A percentile compares a stretch with the other conserved stretches of the same genome.
Conservation (phyloP, 2,888 invertebrate genomes). For the Cantharis rufa region DNA sequence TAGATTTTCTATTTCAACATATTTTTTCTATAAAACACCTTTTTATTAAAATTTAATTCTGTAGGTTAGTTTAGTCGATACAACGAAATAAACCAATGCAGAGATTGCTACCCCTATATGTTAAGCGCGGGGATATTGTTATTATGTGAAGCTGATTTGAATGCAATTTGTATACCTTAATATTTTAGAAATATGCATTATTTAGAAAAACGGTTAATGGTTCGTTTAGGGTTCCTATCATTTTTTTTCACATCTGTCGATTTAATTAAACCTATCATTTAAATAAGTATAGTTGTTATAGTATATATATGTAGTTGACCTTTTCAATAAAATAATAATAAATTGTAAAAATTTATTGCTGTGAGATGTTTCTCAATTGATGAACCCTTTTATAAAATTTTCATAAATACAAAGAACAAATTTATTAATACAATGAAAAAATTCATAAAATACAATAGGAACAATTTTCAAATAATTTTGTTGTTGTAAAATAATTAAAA, state of each 20-base stretch:
- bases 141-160: constrained; percentile 41
- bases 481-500: no score
- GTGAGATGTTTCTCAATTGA: no score
- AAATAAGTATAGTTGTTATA: no score
- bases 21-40: background rate
- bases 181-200: constrained; percentile 40
- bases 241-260: background rate
- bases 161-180: constrained; percentile 48
- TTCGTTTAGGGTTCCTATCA: background rate
- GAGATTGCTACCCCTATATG: constrained; percentile 18
- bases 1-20: background rate
- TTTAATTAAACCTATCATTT: background rate
- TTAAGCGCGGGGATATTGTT: constrained; percentile 26
- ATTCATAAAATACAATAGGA: no score
- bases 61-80: background rate
- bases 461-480: no score
- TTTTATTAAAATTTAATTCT: background rate
- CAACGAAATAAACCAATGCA: background rate
- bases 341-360: no score
- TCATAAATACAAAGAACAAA: no score
- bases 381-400: no score
- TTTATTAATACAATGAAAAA: no score
- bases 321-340: no score
- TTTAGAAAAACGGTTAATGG: constrained; percentile 28
- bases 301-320: no score